Percentiles rank a stretch among this genome's conserved stretches.
Conservation (phyloP, 2,888 invertebrate species). For the Ceriagrion tenellum region DNA sequence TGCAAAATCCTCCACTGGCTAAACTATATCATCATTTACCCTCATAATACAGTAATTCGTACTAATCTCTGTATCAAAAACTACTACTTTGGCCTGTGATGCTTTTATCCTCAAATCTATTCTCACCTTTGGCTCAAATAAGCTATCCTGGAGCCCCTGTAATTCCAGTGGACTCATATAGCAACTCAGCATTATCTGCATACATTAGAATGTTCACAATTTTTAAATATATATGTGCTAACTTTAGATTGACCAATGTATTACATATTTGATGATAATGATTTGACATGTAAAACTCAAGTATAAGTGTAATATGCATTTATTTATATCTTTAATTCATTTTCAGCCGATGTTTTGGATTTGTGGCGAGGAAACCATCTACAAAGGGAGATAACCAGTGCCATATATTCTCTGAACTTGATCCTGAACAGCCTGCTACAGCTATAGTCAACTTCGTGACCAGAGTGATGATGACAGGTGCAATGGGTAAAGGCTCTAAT, state of each 20-base stretch:
- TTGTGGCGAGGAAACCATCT: constrained; percentile 94
- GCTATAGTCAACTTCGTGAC: constrained; percentile 95
- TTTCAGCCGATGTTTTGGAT: constrained; percentile 94
- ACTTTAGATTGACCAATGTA: neutral
- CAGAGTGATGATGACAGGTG: constrained; percentile 85
- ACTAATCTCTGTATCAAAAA: too few relatives aligned
- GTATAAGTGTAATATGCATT: neutral
- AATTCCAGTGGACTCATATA: too few relatives aligned
- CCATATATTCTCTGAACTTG: constrained; percentile 97
- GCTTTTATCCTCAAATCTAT: too few relatives aligned
- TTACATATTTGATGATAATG: neutral
- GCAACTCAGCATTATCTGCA: too few relatives aligned
- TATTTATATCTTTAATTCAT: constrained; percentile 44
- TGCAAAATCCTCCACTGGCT: too few relatives aligned
- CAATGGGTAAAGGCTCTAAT: constrained; percentile 43
- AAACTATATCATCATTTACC: too few relatives aligned
- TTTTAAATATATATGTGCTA: neutral
- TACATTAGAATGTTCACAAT: too few relatives aligned
- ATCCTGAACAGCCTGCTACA: constrained; percentile 95
- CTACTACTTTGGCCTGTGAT: too few relatives aligned
- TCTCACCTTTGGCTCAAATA: too few relatives aligned
- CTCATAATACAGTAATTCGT: too few relatives aligned
- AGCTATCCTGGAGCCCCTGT: too few relatives aligned
- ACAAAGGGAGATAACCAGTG: constrained; percentile 93
- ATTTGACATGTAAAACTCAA: too few relatives aligned